Base-by-base conservation (phyloP, 2,797 vertebrate species). In the Schizothorax lantsangensis region DNA sequence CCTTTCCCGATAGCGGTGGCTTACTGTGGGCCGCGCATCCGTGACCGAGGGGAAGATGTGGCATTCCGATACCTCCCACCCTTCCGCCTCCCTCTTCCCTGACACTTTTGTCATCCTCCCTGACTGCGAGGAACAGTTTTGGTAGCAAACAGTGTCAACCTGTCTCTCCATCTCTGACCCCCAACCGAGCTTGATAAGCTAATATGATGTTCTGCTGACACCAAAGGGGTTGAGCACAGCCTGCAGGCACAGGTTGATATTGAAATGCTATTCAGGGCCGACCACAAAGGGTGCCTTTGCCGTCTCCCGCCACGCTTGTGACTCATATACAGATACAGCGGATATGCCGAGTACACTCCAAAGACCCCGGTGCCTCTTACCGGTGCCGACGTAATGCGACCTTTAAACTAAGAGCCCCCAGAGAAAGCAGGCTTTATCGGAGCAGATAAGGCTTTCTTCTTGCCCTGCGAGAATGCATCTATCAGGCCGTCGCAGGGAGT, bases 101-200 rank as follows among this genome's bases (percentile, higher is more conserved):
- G 84, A 77, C 83, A 84, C 79, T 62, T 88, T 88, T 84, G 84
- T 87, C 87, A 82, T 82, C 81, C 77, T 87, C 54, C 72, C 59
- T 57, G 88, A 79, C 90, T 89, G 77, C 36, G 26, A 85, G 74
- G 79, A 88, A 89, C 84, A 83, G 88, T 86, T 88, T 86, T 78
- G 87, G 88, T 88, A 82, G 85, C 72, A 88, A 91, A 88, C 85
- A 79, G 85, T 89, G 88, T 89, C 88, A 88, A 87, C 86, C 83
- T 86, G 87, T 86, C 86, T 90, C 64, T 89, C 88, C 84, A 87
- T 89, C 89, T 84, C 86, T 77, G 57, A 80, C 81, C 81, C 33
- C 85, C 78, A 84, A 78, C 72, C 23, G 74, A 49, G 84, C 85
- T 45, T 19, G 87, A 88, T 89, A 90, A 88, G 86, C 86, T 85